Evolutionary conservation across 1,140 invertebrate species (phyloP), one percentile per base, ranked within the genome.

Genomic region (Brachionus calyciflorus): DNA sequence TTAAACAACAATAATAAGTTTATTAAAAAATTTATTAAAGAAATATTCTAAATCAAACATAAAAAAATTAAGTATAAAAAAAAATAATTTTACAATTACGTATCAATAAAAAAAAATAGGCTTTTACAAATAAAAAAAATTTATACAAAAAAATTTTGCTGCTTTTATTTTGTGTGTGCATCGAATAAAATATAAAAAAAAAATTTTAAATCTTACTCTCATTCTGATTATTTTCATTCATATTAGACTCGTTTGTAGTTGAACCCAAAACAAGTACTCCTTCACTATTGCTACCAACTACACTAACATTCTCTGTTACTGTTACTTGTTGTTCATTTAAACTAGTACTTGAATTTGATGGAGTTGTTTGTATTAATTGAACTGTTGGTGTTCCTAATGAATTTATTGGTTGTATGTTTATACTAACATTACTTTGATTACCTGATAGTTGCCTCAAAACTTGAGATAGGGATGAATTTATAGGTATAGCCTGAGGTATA

Each of bases 391-490:
- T 14, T 24, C 24, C 24, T 3, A 44, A 4, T 24, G 37, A 24
- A 24, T 44, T 65, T 24, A 65, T 44, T 7, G 37, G 41, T 26
- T 65, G 60, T 44, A 65, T 41, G 24, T 65, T 65, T 19, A 65
- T 65, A 14, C 28, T 63, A 17, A 44, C 12, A 65, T 65, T 65
- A 28, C 41, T 44, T 21, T 41, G 33, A 12, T 24, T 65, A 21
- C 37, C 60, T 9, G 44, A 46, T 2, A 73, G 28, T 28, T 73
- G 69, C 21, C 69, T 49, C 4, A 73, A 21, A 0, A 73, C 69
- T 46, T 73, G 69, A 9, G 69, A 51, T n/a, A 73, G 28, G 9
- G 69, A 73, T 6, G 69, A 73, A 41, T 55, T 55, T 1, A 73
- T 73, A 2, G 69, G 69, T 19, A 73, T 41, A 10, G 69, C 69